Conservation (phyloP, 2,113 vertebrate species). For the Serinus canaria region DNA sequence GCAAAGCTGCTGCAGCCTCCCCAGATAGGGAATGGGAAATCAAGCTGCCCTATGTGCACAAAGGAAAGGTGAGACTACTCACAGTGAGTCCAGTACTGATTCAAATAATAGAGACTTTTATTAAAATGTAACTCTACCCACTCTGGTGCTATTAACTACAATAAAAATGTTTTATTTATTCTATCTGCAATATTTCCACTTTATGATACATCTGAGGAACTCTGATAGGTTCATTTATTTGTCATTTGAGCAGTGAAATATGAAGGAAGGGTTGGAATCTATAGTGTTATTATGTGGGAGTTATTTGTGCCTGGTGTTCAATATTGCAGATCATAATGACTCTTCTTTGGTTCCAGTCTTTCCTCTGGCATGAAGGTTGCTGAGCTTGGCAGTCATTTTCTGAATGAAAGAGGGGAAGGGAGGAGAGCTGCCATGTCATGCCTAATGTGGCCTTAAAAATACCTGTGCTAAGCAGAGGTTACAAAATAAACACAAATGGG, state of each 20-base stretch:
- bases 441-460: background rate
- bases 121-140: slow-evolving; percentile 43
- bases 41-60: background rate
- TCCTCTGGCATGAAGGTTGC: slow-evolving; percentile 3
- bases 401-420: background rate
- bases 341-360: slow-evolving; percentile 17
- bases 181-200: slow-evolving; percentile 44
- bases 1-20: background rate
- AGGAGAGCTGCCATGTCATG: background rate
- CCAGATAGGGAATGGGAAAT: background rate
- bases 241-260: slow-evolving; percentile 52
- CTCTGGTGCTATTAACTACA: slow-evolving; percentile 28
- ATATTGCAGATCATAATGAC: background rate
- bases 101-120: slow-evolving; percentile 11
- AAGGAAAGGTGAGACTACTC: background rate
- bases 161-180: slow-evolving; percentile 62
- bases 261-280: slow-evolving; percentile 33
- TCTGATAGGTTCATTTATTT: slow-evolving; percentile 56
- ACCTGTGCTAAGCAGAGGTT: background rate
- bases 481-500: background rate
- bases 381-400: background rate
- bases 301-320: slow-evolving; percentile 40
- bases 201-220: slow-evolving; percentile 6
- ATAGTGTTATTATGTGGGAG: slow-evolving; percentile 21
- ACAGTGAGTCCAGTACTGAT: background rate